Evolutionary conservation across 2,888 invertebrate species (phyloP), one percentile per base, ranked within the genome.

Genomic region (Epirrita christyi): DNA sequence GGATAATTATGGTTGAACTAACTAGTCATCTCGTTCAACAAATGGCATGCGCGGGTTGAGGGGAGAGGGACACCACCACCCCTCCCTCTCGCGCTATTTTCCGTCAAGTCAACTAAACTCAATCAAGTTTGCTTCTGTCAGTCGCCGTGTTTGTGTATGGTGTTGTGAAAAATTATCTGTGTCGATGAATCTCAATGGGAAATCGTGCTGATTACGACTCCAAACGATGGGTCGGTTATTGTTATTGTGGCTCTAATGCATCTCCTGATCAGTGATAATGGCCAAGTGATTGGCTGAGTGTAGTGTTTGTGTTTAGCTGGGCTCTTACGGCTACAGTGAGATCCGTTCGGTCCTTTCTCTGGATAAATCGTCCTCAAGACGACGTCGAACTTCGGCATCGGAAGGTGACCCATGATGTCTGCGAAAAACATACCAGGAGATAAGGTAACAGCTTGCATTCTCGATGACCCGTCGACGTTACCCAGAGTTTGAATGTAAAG

Each of bases 341-440:
- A 86, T 86, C 88, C 88, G 88, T 86, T 88, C 87, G 85, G 86
- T 86, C 88, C 88, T 88, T 88, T 87, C 87, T 87, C 85, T 88
- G 89, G 89, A 90, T 90, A 86, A 80, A 83, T 87, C 87, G 89
- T 88, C 88, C 81, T 72, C 80, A 85, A 85, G 87, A 88, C 88
- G 86, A 85, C 86, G 87, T 91, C 93, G 83, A 79, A 81, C 81
- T 78, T 77, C 80, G 80, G 72, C 73, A 77, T 80, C 78, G 83
- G 78, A 81, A 85, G 88, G 83, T 86, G 85, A 85, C 84, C 75
- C 88, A 91, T 92, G 89, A 95, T 95, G 95, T 95, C 95, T 92
- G 94, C 94, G 85, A 95, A 96, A 93, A 95, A 95, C 92, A 95
- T 96, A 93, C 96, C 96, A 86, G 95, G 96, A 89, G 96, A 96